phyloP scores from a whole-genome alignment of 1,140 invertebrate genomes.

The Zaprionus gabonicus region DNA sequence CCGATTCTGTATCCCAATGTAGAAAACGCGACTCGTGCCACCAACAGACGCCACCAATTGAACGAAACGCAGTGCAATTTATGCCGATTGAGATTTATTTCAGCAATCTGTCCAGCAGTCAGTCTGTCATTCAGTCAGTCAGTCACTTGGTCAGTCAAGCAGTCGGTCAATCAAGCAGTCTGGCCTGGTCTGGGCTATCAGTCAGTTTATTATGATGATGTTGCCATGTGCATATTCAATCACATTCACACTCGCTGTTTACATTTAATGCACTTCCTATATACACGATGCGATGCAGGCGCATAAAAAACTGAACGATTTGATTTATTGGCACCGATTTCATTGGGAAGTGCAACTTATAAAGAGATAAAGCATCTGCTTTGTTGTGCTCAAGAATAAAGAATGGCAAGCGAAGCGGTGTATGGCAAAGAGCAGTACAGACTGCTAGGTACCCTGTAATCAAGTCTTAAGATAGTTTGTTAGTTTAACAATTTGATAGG shows the following conservation, averaged over 20 bases:
- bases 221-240: slow-evolving; percentile 39
- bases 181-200: not conserved
- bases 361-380: slow-evolving; percentile 40
- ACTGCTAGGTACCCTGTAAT: not conserved
- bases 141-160: slow-evolving; percentile 27
- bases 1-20: not conserved
- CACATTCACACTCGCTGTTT: slow-evolving; percentile 34
- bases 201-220: slow-evolving; percentile 36
- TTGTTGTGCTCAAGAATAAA: slow-evolving; percentile 30
- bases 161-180: slow-evolving; percentile 39
- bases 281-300: slow-evolving; percentile 36
- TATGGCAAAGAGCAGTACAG: not conserved
- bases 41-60: slow-evolving; percentile 6
- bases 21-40: slow-evolving; percentile 5
- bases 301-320: slow-evolving; percentile 20
- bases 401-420: slow-evolving; percentile 14
- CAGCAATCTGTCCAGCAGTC: slow-evolving; percentile 48
- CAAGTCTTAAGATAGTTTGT: too few relatives aligned
- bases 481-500: too few relatives aligned
- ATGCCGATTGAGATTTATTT: slow-evolving; percentile 68
- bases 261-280: slow-evolving; percentile 65
- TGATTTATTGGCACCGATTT: slow-evolving; percentile 42
- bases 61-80: slow-evolving; percentile 48
- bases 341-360: slow-evolving; percentile 22
- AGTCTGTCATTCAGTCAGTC: slow-evolving; percentile 6